Evolutionary conservation across 1,140 invertebrate genomes (phyloP), one percentile per base, ranked within the genome.

Genomic region (Saccostrea glomerata): DNA sequence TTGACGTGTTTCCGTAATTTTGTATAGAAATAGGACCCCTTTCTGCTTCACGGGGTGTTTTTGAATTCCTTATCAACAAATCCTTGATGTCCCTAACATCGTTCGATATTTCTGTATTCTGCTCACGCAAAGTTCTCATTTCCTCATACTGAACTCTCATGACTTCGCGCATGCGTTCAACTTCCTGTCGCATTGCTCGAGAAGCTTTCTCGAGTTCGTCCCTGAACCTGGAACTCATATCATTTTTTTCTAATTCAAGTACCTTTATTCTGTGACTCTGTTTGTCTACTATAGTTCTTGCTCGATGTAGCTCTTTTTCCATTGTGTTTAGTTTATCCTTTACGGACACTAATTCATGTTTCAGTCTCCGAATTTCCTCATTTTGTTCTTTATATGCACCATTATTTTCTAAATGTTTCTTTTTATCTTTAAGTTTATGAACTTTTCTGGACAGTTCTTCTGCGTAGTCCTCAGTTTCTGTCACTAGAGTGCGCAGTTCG

Each of bases 71-170:
- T 56, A 92, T 77, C 15, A 93, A 85, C 9, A 92, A 56, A 23
- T 93, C 90, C 84, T 93, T 93, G 55, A 93, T 93, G 77, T 91
- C 93, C 40, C 90, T 88, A 3, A 93, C 92, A 89, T 93, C 93
- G 82, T 88, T 91, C 2, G 90, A 91, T 73, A 93, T 93, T 90
- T 91, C 91, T 60, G 87, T 82, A 87, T 93, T 93, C 85, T 93
- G 93, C 70, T 92, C 90, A 12, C 92, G 86, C 20, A 93, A 85
- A 40, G 91, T 91, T 73, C 90, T 91, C 93, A 93, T 93, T 86
- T 93, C 93, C 66, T 92, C 90, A 70, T 93, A 93, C 83, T 93
- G 92, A 85, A 92, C 91, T 82, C 91, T 91, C 93, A 93, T 93
- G 36, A 92, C 93, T 84, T 93, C 92, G 70, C 93, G 87, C 92